Evolutionary conservation across 2,797 vertebrate genomes (phyloP).

Genomic region (Darevskia mixta): DNA sequence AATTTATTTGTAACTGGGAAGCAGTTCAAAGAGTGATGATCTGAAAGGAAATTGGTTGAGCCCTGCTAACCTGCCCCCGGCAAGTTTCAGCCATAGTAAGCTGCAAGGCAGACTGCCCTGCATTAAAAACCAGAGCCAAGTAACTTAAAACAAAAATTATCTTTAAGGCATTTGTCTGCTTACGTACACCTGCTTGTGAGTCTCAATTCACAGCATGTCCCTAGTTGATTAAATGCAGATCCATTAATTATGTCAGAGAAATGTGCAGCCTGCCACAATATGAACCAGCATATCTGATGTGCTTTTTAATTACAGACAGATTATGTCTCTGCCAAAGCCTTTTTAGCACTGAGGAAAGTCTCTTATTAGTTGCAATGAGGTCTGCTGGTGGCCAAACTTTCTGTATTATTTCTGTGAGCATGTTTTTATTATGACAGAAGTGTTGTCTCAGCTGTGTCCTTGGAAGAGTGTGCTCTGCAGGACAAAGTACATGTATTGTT

Average conservation of each 20-base stretch:
- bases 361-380: neutral
- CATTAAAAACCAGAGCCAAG: neutral
- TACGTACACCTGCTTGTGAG: neutral
- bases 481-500: constrained; percentile 17
- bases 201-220: neutral
- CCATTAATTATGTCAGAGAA: neutral
- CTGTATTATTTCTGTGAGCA: neutral
- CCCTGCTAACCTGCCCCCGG: neutral
- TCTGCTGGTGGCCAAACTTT: neutral
- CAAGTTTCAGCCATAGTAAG: neutral
- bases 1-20: neutral
- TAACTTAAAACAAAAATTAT: neutral
- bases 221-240: neutral
- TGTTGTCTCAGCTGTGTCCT: constrained; percentile 29
- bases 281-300: neutral
- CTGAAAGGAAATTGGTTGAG: neutral
- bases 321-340: neutral
- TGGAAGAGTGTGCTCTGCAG: neutral
- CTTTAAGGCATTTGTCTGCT: neutral
- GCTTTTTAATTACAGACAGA: constrained; percentile 13
- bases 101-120: neutral
- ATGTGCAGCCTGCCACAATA: neutral
- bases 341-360: neutral
- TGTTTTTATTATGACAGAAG: constrained; percentile 21
- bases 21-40: neutral